These are phyloP conservation scores for Poeciliopsis turneri DNA, from an alignment of 2,797 vertebrate species.

Conservation along the genomic window DNA sequence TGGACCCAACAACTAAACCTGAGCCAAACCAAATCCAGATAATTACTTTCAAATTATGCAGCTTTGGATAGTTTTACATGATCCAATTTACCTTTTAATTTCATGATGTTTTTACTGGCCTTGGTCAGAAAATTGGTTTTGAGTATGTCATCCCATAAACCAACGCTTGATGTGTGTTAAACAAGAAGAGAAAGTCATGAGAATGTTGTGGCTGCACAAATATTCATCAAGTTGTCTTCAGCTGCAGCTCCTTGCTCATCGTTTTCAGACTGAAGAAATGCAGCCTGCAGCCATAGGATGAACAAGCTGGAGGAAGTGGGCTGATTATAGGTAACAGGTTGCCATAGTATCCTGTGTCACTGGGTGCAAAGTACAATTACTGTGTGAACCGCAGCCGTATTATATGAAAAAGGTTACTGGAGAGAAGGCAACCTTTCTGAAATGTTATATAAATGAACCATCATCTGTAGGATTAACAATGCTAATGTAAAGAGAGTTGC, in stretches of 20 bases:
- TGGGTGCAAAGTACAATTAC: neutral
- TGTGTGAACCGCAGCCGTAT: neutral
- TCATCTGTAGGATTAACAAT: neutral
- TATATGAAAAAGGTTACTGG: neutral
- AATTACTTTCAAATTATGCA: slow-evolving; percentile 3
- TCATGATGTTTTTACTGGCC: slow-evolving; percentile 10
- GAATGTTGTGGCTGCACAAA: neutral
- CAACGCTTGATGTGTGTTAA: neutral
- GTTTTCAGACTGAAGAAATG: neutral
- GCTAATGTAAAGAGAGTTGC: neutral
- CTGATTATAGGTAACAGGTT: slow-evolving; percentile 8
- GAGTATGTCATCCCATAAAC: neutral
- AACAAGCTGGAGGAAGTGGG: neutral
- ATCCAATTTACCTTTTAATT: neutral
- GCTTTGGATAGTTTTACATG: slow-evolving; percentile 8
- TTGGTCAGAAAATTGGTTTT: neutral
- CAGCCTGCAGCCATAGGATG: neutral
- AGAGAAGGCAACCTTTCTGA: neutral
- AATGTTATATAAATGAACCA: neutral
- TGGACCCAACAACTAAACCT: neutral
- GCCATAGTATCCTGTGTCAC: slow-evolving; percentile 13
- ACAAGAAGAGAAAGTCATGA: neutral
- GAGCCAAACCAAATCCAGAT: neutral
- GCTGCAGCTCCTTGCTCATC: neutral
- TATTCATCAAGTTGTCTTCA: neutral